phyloP scores from a whole-genome alignment of 2,797 vertebrate species.

The Mycteria americana region DNA sequence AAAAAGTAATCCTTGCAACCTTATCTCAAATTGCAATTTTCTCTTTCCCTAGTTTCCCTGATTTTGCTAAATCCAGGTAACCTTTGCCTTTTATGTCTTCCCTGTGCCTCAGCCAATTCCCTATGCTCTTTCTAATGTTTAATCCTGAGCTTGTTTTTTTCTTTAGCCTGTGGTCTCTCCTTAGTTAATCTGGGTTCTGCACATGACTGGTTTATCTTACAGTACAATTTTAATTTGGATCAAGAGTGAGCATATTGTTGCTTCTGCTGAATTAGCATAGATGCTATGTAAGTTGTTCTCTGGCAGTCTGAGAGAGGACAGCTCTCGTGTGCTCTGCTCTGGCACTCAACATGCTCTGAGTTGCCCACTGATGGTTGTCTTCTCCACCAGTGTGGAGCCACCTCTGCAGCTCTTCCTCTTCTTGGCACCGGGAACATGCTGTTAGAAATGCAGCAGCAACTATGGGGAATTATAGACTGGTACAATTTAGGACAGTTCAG shows the following conservation, averaged over 20 bases:
- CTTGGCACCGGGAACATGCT: background rate
- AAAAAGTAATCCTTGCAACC: constrained; percentile 7
- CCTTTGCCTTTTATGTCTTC: background rate
- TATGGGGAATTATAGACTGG: background rate
- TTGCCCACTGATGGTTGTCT: background rate
- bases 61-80: constrained; percentile 4
- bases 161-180: background rate
- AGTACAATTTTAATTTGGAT: background rate
- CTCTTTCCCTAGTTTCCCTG: background rate
- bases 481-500: background rate
- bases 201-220: background rate
- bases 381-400: background rate
- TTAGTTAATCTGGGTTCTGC: background rate
- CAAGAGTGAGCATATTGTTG: background rate
- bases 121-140: background rate
- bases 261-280: background rate
- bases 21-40: background rate
- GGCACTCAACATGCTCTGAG: background rate
- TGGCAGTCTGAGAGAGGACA: background rate
- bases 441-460: background rate
- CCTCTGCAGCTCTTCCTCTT: background rate
- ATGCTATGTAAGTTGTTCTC: background rate
- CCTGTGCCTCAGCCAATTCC: background rate
- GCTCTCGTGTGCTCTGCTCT: background rate
- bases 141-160: background rate